These are phyloP conservation scores for Acrobasis consociella DNA, from an alignment of 2,888 invertebrate species.

Conservation along the genomic window DNA sequence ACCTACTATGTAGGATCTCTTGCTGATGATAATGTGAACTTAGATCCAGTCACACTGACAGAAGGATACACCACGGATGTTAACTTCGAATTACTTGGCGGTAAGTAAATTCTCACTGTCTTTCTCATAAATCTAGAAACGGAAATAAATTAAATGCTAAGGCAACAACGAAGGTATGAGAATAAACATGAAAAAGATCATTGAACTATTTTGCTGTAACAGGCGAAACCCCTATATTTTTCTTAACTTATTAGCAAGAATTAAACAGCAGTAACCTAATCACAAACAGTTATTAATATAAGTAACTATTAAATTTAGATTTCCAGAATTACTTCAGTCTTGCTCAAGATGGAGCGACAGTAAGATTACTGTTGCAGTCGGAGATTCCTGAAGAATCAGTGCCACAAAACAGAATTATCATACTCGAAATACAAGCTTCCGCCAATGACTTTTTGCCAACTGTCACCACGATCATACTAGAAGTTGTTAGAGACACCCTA, in stretches of 20 bases:
- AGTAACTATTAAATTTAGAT: not conserved
- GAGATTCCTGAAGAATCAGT: not conserved
- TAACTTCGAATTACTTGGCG: slow-evolving; percentile 29
- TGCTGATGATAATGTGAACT: not conserved
- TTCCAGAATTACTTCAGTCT: not conserved
- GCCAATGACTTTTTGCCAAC: not conserved
- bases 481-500: slow-evolving; percentile 28
- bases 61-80: slow-evolving; percentile 26
- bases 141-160: no score
- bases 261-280: no score
- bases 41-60: not conserved
- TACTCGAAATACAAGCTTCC: not conserved
- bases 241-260: no score
- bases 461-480: slow-evolving; percentile 10
- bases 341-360: not conserved
- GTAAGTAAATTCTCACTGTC: not conserved
- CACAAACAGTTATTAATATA: no score
- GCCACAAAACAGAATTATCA: not conserved
- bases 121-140: no score
- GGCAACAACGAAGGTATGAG: no score
- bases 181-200: no score
- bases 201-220: no score
- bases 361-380: not conserved
- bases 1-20: slow-evolving; percentile 36
- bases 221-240: no score